phyloP scores from a whole-genome alignment of 2,797 vertebrate species.

The Agapornis canus region DNA sequence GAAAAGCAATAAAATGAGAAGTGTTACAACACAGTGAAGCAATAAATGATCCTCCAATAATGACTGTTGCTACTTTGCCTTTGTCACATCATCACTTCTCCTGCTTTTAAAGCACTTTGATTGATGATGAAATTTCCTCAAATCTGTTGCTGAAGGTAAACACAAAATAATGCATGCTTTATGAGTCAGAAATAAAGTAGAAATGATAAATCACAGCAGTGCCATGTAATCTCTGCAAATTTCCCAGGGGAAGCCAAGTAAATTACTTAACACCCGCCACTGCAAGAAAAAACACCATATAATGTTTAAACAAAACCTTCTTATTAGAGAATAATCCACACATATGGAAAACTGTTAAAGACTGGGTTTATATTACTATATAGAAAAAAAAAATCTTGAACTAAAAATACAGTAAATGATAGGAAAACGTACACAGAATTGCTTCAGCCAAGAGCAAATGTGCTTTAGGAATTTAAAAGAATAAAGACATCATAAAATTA shows the following conservation, averaged over 20 bases:
- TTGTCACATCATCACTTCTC: slow-evolving; percentile 53
- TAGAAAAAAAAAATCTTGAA: not conserved
- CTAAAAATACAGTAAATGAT: not conserved
- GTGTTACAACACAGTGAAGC: slow-evolving; percentile 52
- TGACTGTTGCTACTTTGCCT: slow-evolving; percentile 26
- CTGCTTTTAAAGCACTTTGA: slow-evolving; percentile 62
- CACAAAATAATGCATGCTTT: slow-evolving; percentile 71
- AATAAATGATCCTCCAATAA: slow-evolving; percentile 53
- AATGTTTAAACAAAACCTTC: slow-evolving; percentile 55
- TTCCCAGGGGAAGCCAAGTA: slow-evolving; percentile 66
- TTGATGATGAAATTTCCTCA: slow-evolving; percentile 72
- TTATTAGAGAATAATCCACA: slow-evolving; percentile 36
- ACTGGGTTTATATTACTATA: not conserved
- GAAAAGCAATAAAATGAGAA: slow-evolving; percentile 58
- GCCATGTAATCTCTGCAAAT: slow-evolving; percentile 68
- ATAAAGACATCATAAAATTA: not conserved
- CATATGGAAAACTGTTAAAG: not conserved
- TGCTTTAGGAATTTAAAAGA: slow-evolving; percentile 19
- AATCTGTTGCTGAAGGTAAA: slow-evolving; percentile 71
- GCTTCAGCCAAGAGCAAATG: not conserved
- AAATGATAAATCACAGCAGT: slow-evolving; percentile 72
- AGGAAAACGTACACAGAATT: not conserved
- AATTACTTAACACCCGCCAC: slow-evolving; percentile 57
- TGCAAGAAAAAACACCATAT: slow-evolving; percentile 15
- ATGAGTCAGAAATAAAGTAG: slow-evolving; percentile 69